phyloP scores from a whole-genome alignment of 2,888 invertebrate species.

The Pachydiplax longipennis region DNA sequence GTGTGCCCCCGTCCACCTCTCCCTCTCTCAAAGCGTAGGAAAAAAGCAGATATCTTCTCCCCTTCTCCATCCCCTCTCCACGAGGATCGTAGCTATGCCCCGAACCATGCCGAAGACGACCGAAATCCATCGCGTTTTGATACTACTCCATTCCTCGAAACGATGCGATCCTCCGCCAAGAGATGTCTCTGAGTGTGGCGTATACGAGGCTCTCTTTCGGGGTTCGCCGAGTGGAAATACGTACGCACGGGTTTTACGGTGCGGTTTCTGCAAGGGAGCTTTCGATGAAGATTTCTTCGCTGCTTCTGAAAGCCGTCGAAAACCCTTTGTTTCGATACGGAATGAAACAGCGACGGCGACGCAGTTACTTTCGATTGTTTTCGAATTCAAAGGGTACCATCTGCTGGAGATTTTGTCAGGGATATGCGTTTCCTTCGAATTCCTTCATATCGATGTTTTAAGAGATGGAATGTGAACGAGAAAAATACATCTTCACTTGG shows the following conservation, averaged over 20 bases:
- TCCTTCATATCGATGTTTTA: too few species aligned
- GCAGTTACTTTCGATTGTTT: too few species aligned
- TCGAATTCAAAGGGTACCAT: too few species aligned
- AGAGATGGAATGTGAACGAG: too few species aligned
- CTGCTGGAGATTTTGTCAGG: too few species aligned
- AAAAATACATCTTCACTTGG: too few species aligned
- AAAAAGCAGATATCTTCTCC: not conserved
- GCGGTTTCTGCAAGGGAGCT: not conserved
- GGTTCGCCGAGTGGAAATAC: not conserved
- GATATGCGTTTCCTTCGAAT: too few species aligned
- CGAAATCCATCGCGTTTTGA: constrained; percentile 3
- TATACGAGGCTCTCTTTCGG: not conserved
- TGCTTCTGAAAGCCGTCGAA: not conserved
- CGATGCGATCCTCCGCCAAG: not conserved
- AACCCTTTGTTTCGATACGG: not conserved
- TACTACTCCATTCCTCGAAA: not conserved
- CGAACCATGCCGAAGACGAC: constrained; percentile 14
- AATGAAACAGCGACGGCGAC: too few species aligned
- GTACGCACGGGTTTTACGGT: not conserved
- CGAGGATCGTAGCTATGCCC: constrained; percentile 13
- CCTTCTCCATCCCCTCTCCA: not conserved
- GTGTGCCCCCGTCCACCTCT: not conserved
- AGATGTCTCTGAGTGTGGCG: constrained; percentile 33
- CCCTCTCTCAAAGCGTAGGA: not conserved
- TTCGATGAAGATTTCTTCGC: not conserved